Conservation (phyloP, 2,113 vertebrate genomes). For the Columba livia region DNA sequence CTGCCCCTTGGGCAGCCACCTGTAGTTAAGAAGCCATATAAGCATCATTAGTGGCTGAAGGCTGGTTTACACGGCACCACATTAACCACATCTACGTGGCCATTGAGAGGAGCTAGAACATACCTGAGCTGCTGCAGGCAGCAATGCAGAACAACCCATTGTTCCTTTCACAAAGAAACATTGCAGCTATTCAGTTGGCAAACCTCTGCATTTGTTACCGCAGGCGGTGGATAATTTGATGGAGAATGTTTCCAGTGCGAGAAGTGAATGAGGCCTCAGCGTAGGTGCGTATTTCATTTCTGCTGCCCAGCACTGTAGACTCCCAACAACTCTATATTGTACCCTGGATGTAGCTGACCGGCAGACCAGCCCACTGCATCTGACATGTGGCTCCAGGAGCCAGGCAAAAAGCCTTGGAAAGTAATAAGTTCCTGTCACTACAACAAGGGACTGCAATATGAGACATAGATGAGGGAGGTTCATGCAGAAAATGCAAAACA, state of each 20-base stretch:
- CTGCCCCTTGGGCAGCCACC: not conserved
- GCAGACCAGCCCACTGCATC: not conserved
- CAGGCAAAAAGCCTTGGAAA: not conserved
- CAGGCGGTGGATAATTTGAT: not conserved
- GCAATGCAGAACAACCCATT: not conserved
- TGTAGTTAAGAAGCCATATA: not conserved
- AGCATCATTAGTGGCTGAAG: not conserved
- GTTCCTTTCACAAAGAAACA: not conserved
- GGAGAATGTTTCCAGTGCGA: not conserved
- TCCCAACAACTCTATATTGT: not conserved
- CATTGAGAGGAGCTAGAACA: not conserved
- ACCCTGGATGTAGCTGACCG: not conserved
- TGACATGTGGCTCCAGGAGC: not conserved
- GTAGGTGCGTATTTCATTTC: accelerated
- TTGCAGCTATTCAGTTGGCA: not conserved
- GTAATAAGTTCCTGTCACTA: not conserved
- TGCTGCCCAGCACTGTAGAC: not conserved
- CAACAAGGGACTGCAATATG: not conserved
- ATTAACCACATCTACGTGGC: not conserved
- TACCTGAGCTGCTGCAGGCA: not conserved
- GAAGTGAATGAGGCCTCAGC: not conserved
- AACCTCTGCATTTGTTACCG: not conserved
- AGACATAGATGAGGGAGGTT: not conserved
- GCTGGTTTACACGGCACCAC: not conserved
- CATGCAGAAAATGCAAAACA: not conserved